These are phyloP conservation scores for Idris sp. DNA, from an alignment of 1,140 invertebrate species.

Conservation along the genomic window DNA sequence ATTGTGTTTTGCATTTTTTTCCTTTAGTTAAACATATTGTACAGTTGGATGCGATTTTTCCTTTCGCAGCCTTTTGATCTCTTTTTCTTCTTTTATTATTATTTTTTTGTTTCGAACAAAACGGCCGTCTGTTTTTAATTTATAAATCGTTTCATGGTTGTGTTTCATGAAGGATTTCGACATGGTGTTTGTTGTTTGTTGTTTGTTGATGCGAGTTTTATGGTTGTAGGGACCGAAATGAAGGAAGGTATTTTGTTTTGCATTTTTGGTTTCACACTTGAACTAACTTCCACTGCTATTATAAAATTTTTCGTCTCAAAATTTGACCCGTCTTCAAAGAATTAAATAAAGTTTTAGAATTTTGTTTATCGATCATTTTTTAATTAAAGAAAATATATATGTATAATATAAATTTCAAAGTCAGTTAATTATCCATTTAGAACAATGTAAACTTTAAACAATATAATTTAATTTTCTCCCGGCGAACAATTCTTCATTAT, in stretches of 20 bases:
- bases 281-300: constrained; percentile 44
- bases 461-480: constrained; percentile 46
- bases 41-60: constrained; percentile 64
- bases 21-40: constrained; percentile 73
- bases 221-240: constrained; percentile 62
- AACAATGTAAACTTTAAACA: constrained; percentile 49
- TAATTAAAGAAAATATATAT: constrained; percentile 26
- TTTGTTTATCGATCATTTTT: constrained; percentile 1
- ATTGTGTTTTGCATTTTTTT: constrained; percentile 75
- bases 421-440: constrained; percentile 47
- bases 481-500: constrained; percentile 44
- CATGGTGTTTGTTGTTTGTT: constrained; percentile 66
- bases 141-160: constrained; percentile 72
- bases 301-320: constrained; percentile 1
- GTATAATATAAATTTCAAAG: constrained; percentile 32
- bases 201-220: constrained; percentile 64
- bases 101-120: too few relatives aligned
- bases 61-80: not conserved
- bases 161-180: constrained; percentile 72
- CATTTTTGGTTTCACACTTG: constrained; percentile 28
- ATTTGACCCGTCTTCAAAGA: constrained; percentile 2
- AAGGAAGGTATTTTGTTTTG: constrained; percentile 54
- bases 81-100: constrained; percentile 60
- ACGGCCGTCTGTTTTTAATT: constrained; percentile 71
- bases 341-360: constrained; percentile 1